Percentiles rank a stretch among this genome's conserved stretches.
phyloP scores from a whole-genome alignment of 2,888 invertebrate genomes.

The Cryptocephalus moraei region DNA sequence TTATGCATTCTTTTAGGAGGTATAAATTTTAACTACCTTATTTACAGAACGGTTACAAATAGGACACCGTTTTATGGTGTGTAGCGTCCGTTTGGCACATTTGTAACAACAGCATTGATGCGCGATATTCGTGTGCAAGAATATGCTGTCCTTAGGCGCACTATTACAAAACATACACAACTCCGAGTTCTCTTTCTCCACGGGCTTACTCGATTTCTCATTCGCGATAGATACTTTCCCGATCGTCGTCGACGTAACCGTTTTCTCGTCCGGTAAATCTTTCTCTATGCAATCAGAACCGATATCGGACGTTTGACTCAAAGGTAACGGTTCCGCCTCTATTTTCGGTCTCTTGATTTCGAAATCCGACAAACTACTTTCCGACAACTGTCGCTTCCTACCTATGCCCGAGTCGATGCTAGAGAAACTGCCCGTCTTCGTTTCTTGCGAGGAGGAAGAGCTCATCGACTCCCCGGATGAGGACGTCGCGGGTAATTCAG shows the following conservation, averaged over 20 bases:
- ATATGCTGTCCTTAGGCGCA: conserved; percentile 56
- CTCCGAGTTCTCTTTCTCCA: conserved; percentile 14
- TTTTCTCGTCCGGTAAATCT: neutral
- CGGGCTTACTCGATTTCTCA: conserved; percentile 1
- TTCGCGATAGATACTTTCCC: conserved; percentile 1
- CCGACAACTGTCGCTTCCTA: conserved; percentile 23
- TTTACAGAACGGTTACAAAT: conserved; percentile 58
- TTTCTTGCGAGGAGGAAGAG: neutral
- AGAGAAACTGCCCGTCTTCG: neutral
- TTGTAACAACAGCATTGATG: conserved; percentile 63
- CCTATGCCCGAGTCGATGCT: neutral
- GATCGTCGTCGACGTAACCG: neutral
- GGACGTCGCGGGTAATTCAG: neutral
- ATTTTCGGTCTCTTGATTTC: conserved; percentile 18
- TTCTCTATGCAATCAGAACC: conserved; percentile 10
- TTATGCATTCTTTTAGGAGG: conserved; percentile 12
- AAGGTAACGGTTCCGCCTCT: neutral
- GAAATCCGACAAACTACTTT: conserved; percentile 26
- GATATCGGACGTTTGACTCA: conserved; percentile 13
- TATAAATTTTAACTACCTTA: conserved; percentile 52
- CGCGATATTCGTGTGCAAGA: conserved; percentile 54
- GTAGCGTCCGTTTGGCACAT: conserved; percentile 58
- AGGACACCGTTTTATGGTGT: conserved; percentile 52
- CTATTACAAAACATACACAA: conserved; percentile 52
- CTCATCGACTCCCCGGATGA: neutral